A percentile compares a stretch with the other conserved stretches of the same genome.
Evolutionary conservation across 1,140 invertebrate species (phyloP).

Genomic region (Gyrodactylus bullatarudis): DNA sequence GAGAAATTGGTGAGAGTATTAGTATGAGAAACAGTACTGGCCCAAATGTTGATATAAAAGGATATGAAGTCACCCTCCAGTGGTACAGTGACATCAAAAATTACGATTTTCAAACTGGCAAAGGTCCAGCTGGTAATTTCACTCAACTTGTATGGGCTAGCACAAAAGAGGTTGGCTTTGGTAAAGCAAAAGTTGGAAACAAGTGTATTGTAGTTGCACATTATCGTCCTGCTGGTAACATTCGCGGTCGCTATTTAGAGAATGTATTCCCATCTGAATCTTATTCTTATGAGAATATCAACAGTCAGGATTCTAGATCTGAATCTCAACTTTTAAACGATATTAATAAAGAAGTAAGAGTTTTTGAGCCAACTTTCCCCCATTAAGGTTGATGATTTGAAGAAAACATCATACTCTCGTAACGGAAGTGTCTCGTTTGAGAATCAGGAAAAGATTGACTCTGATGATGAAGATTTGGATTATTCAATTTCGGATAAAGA

Average conservation of each 20-base stretch:
- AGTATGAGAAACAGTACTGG: conserved; percentile 2
- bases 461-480: background rate
- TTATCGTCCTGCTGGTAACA: conserved; percentile 12
- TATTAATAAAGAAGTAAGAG: background rate
- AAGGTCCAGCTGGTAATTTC: conserved; percentile 20
- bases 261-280: conserved; percentile 11
- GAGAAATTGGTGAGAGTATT: conserved; percentile 6
- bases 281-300: background rate
- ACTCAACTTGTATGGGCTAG: conserved; percentile 45
- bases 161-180: conserved; percentile 31
- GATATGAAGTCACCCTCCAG: conserved; percentile 35
- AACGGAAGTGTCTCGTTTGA: background rate
- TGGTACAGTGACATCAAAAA: conserved; percentile 46
- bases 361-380: background rate
- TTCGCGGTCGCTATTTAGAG: conserved; percentile 11
- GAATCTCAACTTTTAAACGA: background rate
- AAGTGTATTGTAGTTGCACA: conserved; percentile 12
- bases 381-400: background rate
- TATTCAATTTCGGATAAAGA: background rate
- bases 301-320: background rate
- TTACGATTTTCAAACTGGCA: conserved; percentile 27
- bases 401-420: too few species aligned
- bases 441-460: background rate
- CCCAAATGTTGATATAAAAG: background rate
- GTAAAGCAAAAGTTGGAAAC: conserved; percentile 1